Evolutionary conservation across 30 jellyfish, hydroid and myxozoan species (phyloP), one percentile per base, ranked within the genome.

Genomic region (Cassiopea xamachana): DNA sequence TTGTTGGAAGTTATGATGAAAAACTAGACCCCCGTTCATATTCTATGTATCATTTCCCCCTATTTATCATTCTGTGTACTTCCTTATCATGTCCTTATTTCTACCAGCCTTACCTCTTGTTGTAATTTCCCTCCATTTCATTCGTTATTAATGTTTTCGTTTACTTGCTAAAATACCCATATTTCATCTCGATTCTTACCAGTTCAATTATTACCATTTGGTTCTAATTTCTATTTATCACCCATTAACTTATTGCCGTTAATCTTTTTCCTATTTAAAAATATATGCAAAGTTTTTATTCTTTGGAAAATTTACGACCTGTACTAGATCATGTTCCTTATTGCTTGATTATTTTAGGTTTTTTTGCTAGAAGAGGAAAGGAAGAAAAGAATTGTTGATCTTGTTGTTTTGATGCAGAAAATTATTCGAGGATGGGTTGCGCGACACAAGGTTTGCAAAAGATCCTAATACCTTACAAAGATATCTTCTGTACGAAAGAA

Each of bases 371-470:
- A 95, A 92, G 97, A 92, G 51, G 84, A 91, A 58, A 85, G 99
- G 43, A 94, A 88, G 76, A 85, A 60, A 75, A 83, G 95, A 73
- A 87, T 95, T 45, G 67, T 84, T 64, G 95, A 83, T 78, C 92
- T 95, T 17, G 99, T 95, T 44, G 64, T 95, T 50, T 70, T 95
- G 87, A 75, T 95, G 75, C 99, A 95, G 80, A 95, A 95, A 85
- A 88, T 79, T 48, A 85, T 69, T 72, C 61, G 99, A 81, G 99
- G 99, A 6, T 95, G 97, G 97, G 91, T 92, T 46, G 97, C 98
- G 7, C 87, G 89, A 71, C 94, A 84, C 87, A 95, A 91, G 97
- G 99, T 95, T 68, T 17, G 74, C 75, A 14, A 50, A 69, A n/a
- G 45, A 55, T 27, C 64, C 64, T 55, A 6, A 3, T 55, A 55